Evolutionary conservation across 1,140 invertebrate species (phyloP).

Genomic region (Ptiloglossa arizonensis): DNA sequence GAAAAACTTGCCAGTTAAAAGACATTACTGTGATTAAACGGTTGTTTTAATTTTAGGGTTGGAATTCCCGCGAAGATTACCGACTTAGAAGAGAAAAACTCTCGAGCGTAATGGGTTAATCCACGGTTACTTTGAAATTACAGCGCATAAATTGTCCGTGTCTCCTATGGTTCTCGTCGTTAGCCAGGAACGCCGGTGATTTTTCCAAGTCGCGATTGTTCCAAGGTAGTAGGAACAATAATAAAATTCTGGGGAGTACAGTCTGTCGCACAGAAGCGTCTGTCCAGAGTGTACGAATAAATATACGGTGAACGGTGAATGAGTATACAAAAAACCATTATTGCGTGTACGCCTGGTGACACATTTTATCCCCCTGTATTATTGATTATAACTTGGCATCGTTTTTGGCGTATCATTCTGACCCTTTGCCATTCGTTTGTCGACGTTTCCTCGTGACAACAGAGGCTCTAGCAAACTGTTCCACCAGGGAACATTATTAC

Average conservation of each 20-base stretch:
- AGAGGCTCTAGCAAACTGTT: too few relatives aligned
- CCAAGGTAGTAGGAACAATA: conserved; percentile 16
- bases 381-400: too few relatives aligned
- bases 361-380: too few relatives aligned
- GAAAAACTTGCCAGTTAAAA: background rate
- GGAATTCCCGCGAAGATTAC: background rate
- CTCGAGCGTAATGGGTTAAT: background rate
- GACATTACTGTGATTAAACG: background rate
- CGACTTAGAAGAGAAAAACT: background rate
- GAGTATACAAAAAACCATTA: conserved; percentile 13
- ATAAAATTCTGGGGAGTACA: conserved; percentile 3
- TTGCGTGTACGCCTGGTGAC: too few relatives aligned
- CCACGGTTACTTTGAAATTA: background rate
- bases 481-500: too few relatives aligned
- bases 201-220: background rate
- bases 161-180: background rate
- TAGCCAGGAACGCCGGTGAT: background rate
- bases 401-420: too few relatives aligned
- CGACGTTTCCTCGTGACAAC: too few relatives aligned
- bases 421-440: too few relatives aligned
- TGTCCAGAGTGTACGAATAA: too few relatives aligned
- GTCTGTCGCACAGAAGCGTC: too few relatives aligned
- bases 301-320: too few relatives aligned
- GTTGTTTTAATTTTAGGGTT: background rate
- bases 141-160: background rate